Evolutionary conservation across 2,888 invertebrate species (phyloP).

Genomic region (Trypoxylon attenuatum): DNA sequence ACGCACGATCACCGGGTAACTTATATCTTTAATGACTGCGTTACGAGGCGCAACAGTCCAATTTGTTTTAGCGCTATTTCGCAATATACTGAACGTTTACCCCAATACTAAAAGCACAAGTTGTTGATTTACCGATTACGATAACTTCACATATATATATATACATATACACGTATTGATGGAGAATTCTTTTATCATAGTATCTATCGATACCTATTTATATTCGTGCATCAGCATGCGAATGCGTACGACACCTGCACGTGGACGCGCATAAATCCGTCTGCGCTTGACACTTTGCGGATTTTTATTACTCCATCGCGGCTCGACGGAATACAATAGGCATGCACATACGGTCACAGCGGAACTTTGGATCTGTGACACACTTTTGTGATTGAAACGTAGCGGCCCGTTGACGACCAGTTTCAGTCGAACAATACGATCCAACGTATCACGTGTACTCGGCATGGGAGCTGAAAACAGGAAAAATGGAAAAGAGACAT

Average conservation of each 20-base stretch:
- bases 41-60: constrained; percentile 28
- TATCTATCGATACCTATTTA: neutral
- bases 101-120: too few species aligned
- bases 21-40: constrained; percentile 33
- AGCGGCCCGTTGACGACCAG: constrained; percentile 18
- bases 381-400: constrained; percentile 32
- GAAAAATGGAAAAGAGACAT: neutral
- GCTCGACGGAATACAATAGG: constrained; percentile 31
- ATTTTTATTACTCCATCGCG: constrained; percentile 34
- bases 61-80: constrained; percentile 33
- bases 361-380: constrained; percentile 24
- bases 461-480: neutral
- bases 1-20: constrained; percentile 21
- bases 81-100: constrained; percentile 18
- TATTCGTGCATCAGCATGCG: neutral
- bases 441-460: constrained; percentile 9
- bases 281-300: constrained; percentile 6
- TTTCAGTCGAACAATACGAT: constrained; percentile 9
- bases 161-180: constrained; percentile 6
- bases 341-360: constrained; percentile 19
- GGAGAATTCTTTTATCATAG: neutral
- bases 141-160: constrained; percentile 23
- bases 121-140: constrained; percentile 24
- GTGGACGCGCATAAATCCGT: constrained; percentile 25
- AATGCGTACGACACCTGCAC: constrained; percentile 32